Evolutionary conservation across 2,797 vertebrate species (phyloP).

Genomic region (Sebastes matsubarae): DNA sequence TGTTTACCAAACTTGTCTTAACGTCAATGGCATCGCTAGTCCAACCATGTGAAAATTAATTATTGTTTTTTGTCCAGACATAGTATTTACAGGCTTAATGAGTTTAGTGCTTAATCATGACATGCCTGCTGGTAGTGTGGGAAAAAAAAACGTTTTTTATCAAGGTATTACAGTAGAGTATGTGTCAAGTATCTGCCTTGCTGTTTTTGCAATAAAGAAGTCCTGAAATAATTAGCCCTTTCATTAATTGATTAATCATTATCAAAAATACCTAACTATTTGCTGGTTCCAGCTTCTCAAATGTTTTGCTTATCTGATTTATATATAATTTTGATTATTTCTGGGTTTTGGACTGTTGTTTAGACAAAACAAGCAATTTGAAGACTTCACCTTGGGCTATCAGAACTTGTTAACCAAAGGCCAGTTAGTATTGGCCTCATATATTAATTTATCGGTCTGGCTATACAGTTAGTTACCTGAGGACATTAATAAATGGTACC

Average conservation of each 20-base stretch:
- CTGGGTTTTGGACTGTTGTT: background rate
- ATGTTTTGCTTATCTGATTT: background rate
- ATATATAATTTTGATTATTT: background rate
- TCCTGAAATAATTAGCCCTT: background rate
- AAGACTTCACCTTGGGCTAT: background rate
- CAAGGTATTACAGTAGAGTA: background rate
- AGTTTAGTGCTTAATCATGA: constrained; percentile 16
- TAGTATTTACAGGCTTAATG: constrained; percentile 31
- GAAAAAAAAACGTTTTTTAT: background rate
- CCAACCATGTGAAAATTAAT: constrained; percentile 19
- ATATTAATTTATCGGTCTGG: background rate
- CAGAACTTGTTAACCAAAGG: background rate
- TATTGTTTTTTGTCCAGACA: constrained; percentile 42
- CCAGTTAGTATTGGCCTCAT: background rate
- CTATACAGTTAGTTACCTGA: background rate
- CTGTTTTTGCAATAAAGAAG: background rate
- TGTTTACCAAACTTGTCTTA: constrained; percentile 13
- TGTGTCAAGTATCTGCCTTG: background rate
- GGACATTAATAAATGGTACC: background rate
- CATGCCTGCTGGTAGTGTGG: background rate
- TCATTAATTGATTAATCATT: background rate
- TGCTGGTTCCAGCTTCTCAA: no score
- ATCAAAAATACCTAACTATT: background rate
- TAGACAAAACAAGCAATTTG: background rate
- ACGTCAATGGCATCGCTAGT: background rate